Conservation (phyloP, 2,797 vertebrate genomes). For the Argyrosomus regius region DNA sequence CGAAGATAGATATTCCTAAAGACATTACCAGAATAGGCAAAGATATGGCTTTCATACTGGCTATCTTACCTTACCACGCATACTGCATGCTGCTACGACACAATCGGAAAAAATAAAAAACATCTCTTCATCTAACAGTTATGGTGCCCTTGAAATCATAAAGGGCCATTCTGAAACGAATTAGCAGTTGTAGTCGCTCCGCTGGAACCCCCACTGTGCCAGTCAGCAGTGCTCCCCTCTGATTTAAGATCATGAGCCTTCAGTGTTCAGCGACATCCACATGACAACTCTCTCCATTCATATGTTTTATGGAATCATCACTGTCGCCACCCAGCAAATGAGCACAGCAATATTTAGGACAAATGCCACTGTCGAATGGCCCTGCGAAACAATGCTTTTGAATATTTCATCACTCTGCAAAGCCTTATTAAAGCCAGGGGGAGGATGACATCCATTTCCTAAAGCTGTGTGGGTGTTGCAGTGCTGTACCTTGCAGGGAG, state of each 20-base stretch:
- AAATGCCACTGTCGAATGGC: conserved; percentile 65
- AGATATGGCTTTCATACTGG: conserved; percentile 41
- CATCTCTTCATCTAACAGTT: conserved; percentile 80
- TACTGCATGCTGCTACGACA: conserved; percentile 28
- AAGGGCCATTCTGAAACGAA: conserved; percentile 82
- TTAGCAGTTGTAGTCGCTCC: conserved; percentile 74
- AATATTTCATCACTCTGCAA: conserved; percentile 78
- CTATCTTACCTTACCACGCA: conserved; percentile 51
- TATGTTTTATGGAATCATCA: conserved; percentile 87
- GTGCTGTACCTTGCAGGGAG: conserved; percentile 63
- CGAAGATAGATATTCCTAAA: conserved; percentile 51
- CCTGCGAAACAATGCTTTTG: conserved; percentile 72
- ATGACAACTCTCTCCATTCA: conserved; percentile 84
- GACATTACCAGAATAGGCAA: conserved; percentile 48
- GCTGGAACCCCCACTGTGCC: conserved; percentile 71
- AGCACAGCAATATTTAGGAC: conserved; percentile 79
- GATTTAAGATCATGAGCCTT: conserved; percentile 86
- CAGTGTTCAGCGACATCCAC: conserved; percentile 70
- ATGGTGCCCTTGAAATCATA: conserved; percentile 80
- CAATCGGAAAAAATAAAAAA: conserved; percentile 61
- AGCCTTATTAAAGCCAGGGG: conserved; percentile 59
- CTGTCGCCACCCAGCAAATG: conserved; percentile 73
- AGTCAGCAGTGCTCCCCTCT: conserved; percentile 71
- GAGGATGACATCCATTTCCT: conserved; percentile 57
- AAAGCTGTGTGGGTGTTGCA: conserved; percentile 66